These are phyloP conservation scores for Barypeithes pellucidus DNA, from an alignment of 2,888 invertebrate genomes.

Conservation along the genomic window DNA sequence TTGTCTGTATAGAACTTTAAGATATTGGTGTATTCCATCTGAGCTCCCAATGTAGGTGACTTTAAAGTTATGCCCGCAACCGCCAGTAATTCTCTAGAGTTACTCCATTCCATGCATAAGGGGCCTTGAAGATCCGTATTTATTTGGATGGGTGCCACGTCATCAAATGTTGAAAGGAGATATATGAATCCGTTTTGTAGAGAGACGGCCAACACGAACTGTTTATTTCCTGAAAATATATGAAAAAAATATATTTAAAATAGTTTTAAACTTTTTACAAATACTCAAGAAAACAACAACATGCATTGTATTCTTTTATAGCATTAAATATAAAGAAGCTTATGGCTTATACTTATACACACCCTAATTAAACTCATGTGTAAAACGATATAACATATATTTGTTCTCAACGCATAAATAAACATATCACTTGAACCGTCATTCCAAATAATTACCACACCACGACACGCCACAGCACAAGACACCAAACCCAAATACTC, in stretches of 20 bases:
- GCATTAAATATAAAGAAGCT: too few species aligned
- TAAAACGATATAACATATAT: too few species aligned
- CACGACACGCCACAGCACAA: slow-evolving; percentile 30
- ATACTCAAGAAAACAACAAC: too few species aligned
- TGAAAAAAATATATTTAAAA: too few species aligned
- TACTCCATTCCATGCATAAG: slow-evolving; percentile 96
- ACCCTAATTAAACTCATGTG: too few species aligned
- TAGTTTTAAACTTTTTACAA: too few species aligned
- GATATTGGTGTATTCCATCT: slow-evolving; percentile 82
- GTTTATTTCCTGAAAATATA: slow-evolving; percentile 71
- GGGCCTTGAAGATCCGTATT: slow-evolving; percentile 87
- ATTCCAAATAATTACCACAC: slow-evolving; percentile 22
- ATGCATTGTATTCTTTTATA: too few species aligned
- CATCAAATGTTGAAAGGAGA: slow-evolving; percentile 92
- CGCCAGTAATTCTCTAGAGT: slow-evolving; percentile 92
- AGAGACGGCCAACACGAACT: slow-evolving; percentile 89
- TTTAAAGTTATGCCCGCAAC: slow-evolving; percentile 86
- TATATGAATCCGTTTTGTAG: slow-evolving; percentile 93
- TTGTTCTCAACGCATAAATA: too few species aligned
- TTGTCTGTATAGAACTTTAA: slow-evolving; percentile 93
- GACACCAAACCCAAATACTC: slow-evolving; percentile 26
- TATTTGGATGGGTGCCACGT: slow-evolving; percentile 91
- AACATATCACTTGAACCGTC: background rate
- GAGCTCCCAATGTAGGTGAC: slow-evolving; percentile 62
- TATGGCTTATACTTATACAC: too few species aligned